Evolutionary conservation across 2,888 invertebrate genomes (phyloP), one percentile per base, ranked within the genome.

Genomic region (Plusia festucae): DNA sequence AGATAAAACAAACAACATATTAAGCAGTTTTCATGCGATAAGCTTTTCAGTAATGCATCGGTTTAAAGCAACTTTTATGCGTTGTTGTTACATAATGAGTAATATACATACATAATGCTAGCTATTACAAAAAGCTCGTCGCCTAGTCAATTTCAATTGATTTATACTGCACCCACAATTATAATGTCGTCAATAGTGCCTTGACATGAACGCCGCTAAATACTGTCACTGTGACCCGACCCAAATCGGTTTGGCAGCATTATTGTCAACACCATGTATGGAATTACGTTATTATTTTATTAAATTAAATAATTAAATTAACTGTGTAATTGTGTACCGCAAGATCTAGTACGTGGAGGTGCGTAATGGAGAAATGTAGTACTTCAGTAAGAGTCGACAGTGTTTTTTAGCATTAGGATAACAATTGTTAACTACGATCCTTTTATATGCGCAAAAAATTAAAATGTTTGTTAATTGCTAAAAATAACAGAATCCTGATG

Each of bases 71-170:
- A 40, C 40, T 40, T 7, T 5, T 40, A 40, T 15, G 40, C 40
- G n/a, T n/a, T 40, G 40, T 40, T n/a, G 40, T 40, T 40, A 40
- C 40, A 40, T 40, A 15, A 40, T 34, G 34, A 30, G 30, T 30
- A 8, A 30, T 5, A 24, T 9, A n/a, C n/a, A n/a, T n/a, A n/a
- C n/a, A n/a, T n/a, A n/a, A n/a, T n/a, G n/a, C 34, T 34, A 34
- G 34, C 40, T 40, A 40, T 40, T 40, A 40, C 40, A 40, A 40
- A 40, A 40, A 40, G 40, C 40, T n/a, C 5, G 40, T 40, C n/a
- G 40, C n/a, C n/a, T 40, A n/a, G 40, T 40, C n/a, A 40, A 40
- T 40, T 40, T 40, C 40, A 40, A 40, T 40, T 40, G 40, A 40
- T 40, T 40, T n/a, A 15, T 15, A 40, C 40, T 40, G 40, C 40